These are phyloP conservation scores for Orussus abietinus DNA, from an alignment of 1,140 invertebrate genomes.

Conservation along the genomic window DNA sequence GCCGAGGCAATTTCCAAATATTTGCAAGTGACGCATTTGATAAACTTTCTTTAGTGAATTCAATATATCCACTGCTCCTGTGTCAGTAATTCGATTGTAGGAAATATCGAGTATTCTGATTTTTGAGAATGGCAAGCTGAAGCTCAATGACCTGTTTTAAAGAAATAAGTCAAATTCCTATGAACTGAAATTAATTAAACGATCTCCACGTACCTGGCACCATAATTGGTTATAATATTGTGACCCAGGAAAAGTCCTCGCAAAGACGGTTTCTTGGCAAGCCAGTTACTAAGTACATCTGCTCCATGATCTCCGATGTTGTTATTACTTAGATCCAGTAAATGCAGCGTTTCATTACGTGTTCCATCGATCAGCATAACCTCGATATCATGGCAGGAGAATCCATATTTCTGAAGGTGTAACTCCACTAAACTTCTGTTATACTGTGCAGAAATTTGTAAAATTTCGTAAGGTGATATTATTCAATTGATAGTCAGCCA, in stretches of 20 bases:
- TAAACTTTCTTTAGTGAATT: slow-evolving; percentile 55
- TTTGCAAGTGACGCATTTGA: slow-evolving; percentile 48
- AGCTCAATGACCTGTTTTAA: slow-evolving; percentile 50
- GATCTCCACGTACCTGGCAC: slow-evolving; percentile 44
- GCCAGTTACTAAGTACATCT: slow-evolving; percentile 52
- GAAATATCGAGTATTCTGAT: slow-evolving; percentile 55
- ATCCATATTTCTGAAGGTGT: slow-evolving; percentile 58
- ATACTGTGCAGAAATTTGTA: slow-evolving; percentile 22
- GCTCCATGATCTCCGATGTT: slow-evolving; percentile 56
- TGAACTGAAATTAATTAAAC: slow-evolving; percentile 3
- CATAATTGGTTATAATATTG: slow-evolving; percentile 55
- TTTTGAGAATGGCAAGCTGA: slow-evolving; percentile 53
- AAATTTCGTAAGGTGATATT: neutral
- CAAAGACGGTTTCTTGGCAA: slow-evolving; percentile 49
- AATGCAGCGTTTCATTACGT: slow-evolving; percentile 49
- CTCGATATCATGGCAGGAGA: slow-evolving; percentile 58
- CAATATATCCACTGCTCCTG: slow-evolving; percentile 51
- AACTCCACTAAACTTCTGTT: slow-evolving; percentile 54
- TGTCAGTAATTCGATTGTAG: slow-evolving; percentile 53
- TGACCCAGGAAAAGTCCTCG: slow-evolving; percentile 51
- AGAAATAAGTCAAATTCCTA: slow-evolving; percentile 18
- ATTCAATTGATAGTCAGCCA: too few species aligned
- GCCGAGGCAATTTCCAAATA: slow-evolving; percentile 57
- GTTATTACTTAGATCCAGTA: slow-evolving; percentile 58
- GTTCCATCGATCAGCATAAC: slow-evolving; percentile 50